Evolutionary conservation across 1,140 invertebrate species (phyloP), one percentile per base, ranked within the genome.

Genomic region (Cydia splendana): DNA sequence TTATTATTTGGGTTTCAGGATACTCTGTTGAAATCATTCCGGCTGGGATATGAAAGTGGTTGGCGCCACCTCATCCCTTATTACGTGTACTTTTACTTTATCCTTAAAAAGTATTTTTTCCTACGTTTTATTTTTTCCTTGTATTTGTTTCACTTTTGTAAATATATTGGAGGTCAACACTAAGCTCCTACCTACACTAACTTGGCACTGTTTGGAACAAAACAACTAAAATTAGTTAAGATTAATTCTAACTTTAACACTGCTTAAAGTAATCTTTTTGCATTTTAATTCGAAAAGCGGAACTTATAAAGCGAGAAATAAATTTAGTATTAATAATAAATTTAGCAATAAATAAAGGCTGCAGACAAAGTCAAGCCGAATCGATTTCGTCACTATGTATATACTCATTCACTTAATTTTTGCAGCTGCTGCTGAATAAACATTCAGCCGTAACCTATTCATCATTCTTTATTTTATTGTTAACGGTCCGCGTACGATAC

Each of bases 381-480:
- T 71, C n/a, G 34, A 71, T 71, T 71, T 42, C 67, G 18, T 71
- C 67, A 42, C 45, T 48, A 48, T 48, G 65, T 28, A 34, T 28
- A 34, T 71, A 71, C 18, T 71, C 34, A 71, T 71, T 42, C 34
- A 53, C 65, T 71, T 38, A 34, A 42, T 42, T 71, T 34, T 42
- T 71, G n/a, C 67, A 71, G 34, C 34, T 20, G 38, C 34, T 71
- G 67, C 67, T 38, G 67, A 71, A 20, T 42, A 71, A 71, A 71
- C n/a, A 71, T 71, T 71, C 38, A 42, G 18, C n/a, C 4, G 67
- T 71, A 71, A 15, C 34, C 67, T 71, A 71, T 71, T 71, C 34
- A 71, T 71, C 67, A 71, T 18, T 45, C 30, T 71, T 71, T 71
- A 71, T 42, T 71, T 71, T 38, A 71, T 71, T 71, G 67, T 71